Evolutionary conservation across 2,888 invertebrate genomes (phyloP).

Genomic region (Sipunculus nudus): DNA sequence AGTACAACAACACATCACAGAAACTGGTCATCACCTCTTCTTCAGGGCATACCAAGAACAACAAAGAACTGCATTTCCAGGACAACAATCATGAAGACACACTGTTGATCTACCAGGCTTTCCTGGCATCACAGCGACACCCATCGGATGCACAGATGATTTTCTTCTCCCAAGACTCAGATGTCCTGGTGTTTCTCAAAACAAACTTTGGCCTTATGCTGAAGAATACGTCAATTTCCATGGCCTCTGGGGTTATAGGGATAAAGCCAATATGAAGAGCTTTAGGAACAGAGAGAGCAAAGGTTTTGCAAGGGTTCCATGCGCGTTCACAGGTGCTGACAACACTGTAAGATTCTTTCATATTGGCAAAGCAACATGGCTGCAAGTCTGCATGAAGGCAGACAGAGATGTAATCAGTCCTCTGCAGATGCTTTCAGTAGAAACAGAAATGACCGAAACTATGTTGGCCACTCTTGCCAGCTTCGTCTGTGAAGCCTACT

Average conservation of each 20-base stretch:
- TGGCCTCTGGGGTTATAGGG: background rate
- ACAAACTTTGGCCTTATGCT: background rate
- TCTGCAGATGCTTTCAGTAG: no score
- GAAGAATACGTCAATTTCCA: background rate
- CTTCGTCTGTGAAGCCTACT: conserved; percentile 11
- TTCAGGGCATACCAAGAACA: conserved; percentile 16
- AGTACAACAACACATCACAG: conserved; percentile 15
- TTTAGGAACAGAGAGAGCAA: background rate
- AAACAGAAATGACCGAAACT: no score
- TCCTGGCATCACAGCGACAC: conserved; percentile 8
- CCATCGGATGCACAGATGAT: conserved; percentile 5
- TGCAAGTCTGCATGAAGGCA: conserved; percentile 4
- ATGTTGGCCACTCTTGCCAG: no score
- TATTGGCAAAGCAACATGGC: conserved; percentile 22
- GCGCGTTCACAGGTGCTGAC: conserved; percentile 16
- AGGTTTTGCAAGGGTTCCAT: background rate
- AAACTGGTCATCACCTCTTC: conserved; percentile 19
- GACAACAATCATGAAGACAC: conserved; percentile 4
- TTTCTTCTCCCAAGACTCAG: background rate
- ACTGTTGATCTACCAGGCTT: conserved; percentile 1
- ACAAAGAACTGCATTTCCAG: no score
- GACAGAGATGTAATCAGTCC: background rate
- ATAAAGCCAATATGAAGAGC: background rate
- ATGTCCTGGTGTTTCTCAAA: background rate
- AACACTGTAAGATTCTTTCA: conserved; percentile 16